phyloP scores from a whole-genome alignment of 2,113 vertebrate genomes.

The Ictidomys tridecemlineatus region DNA sequence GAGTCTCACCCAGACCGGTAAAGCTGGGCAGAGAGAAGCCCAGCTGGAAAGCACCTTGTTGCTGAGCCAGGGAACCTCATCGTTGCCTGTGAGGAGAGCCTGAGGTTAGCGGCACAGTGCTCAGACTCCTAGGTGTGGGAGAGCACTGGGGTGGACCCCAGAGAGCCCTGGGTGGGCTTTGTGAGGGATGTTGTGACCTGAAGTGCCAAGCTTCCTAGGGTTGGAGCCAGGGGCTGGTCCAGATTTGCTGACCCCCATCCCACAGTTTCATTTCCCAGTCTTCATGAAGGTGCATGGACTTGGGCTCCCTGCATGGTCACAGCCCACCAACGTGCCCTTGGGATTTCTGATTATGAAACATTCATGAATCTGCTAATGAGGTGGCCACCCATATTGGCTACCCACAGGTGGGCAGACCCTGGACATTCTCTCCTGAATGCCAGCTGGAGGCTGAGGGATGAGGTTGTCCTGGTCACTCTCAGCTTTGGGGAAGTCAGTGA shows the following conservation, averaged over 20 bases:
- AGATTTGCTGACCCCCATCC: background rate
- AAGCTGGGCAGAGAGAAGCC: background rate
- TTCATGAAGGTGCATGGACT: no score
- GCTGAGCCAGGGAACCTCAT: background rate
- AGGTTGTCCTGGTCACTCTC: background rate
- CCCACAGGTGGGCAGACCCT: background rate
- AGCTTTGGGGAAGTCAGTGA: background rate
- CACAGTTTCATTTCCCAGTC: no score
- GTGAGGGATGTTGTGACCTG: background rate
- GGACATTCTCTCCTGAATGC: background rate
- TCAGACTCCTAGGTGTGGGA: background rate
- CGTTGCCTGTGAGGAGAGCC: background rate
- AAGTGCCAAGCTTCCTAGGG: background rate
- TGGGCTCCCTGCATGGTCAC: fast-evolving
- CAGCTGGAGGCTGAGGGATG: background rate
- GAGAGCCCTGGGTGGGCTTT: background rate
- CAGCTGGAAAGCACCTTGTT: background rate
- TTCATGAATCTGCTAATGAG: background rate
- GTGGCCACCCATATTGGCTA: background rate
- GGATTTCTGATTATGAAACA: background rate
- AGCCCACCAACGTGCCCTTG: no score
- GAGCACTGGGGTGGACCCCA: background rate
- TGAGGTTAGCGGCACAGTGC: background rate
- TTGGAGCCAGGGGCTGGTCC: no score
- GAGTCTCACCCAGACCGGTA: fast-evolving